Conservation (phyloP, 2,113 vertebrate species). For the Burhinus bistriatus region DNA sequence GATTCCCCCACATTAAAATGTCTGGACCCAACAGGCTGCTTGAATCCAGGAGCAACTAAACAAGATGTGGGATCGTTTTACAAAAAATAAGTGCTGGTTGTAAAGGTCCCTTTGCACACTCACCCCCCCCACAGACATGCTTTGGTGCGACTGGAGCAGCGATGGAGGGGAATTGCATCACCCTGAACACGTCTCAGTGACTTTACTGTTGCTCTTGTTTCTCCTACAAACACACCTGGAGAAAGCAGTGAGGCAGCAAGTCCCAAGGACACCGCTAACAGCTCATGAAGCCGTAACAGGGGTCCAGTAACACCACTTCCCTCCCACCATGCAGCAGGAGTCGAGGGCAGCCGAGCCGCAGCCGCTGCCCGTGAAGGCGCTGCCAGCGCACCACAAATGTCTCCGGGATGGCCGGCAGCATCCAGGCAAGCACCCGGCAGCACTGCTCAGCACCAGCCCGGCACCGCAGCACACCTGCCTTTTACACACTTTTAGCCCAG, state of each 20-base stretch:
- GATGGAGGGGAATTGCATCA: not conserved
- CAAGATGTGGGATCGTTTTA: not conserved
- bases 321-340: not conserved
- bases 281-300: accelerated
- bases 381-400: not conserved
- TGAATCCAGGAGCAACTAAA: not conserved
- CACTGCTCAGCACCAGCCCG: not conserved
- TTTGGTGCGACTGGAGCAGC: accelerated
- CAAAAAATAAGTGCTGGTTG: not conserved
- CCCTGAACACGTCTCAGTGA: accelerated
- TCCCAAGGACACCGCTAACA: not conserved
- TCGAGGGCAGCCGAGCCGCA: accelerated
- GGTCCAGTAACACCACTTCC: not conserved
- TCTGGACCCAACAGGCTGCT: not conserved
- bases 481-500: accelerated
- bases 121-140: accelerated
- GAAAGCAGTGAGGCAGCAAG: not conserved
- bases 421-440: accelerated
- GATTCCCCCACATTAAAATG: not conserved
- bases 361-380: not conserved
- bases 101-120: not conserved
- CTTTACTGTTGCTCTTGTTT: not conserved
- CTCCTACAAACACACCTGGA: conserved; percentile 42
- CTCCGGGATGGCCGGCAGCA: not conserved
- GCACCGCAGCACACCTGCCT: not conserved